Evolutionary conservation across 2,888 invertebrate genomes (phyloP).

Genomic region (Rotaria magnacalcarata): DNA sequence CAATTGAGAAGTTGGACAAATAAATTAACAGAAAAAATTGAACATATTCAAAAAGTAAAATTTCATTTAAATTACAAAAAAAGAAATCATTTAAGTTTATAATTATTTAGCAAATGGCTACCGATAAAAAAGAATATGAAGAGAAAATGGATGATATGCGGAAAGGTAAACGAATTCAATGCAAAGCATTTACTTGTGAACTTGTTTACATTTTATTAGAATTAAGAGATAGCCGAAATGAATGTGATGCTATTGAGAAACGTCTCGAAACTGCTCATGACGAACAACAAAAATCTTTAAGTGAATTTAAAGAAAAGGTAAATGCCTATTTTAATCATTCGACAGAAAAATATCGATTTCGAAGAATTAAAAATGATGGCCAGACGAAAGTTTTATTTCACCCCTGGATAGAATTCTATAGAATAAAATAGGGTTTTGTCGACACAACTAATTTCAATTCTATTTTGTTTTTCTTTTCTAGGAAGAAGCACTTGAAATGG

Average conservation of each 20-base stretch:
- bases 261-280: background rate
- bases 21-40: slow-evolving; percentile 23
- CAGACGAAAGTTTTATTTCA: too few relatives aligned
- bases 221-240: slow-evolving; percentile 11
- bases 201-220: background rate
- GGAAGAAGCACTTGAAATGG: slow-evolving; percentile 23
- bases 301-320: slow-evolving; percentile 18
- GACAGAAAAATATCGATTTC: too few relatives aligned
- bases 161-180: background rate
- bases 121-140: slow-evolving; percentile 14
- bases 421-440: too few relatives aligned
- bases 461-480: background rate
- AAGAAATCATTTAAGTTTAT: background rate
- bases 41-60: background rate
- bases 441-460: too few relatives aligned
- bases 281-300: background rate
- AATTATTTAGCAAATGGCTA: background rate
- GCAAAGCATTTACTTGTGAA: too few relatives aligned
- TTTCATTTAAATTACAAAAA: background rate
- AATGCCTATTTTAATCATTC: too few relatives aligned
- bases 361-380: too few relatives aligned
- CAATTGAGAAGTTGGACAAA: background rate
- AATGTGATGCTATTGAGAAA: background rate
- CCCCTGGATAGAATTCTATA: too few relatives aligned
- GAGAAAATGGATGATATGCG: slow-evolving; percentile 23